Conservation (phyloP, 2,888 invertebrate genomes). For the Noctua fimbriata region DNA sequence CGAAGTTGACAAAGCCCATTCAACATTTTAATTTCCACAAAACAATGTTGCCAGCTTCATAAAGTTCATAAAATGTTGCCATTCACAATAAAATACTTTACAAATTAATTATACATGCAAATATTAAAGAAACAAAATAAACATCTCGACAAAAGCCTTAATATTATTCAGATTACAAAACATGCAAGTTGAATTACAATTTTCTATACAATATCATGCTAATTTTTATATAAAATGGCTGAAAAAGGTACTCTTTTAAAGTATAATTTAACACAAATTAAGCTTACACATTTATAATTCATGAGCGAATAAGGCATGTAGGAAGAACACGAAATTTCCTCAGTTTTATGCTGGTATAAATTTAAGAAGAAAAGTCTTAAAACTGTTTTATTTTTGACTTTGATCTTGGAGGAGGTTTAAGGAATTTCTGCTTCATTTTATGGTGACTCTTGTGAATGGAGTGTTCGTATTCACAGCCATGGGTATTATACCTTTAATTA, state of each 20-base stretch:
- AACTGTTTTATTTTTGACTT: conserved; percentile 12
- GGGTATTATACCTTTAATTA: not conserved
- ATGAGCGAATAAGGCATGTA: conserved; percentile 73
- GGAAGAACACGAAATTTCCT: conserved; percentile 69
- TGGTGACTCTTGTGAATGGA: not conserved
- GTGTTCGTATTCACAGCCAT: not conserved
- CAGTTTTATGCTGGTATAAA: conserved; percentile 68
- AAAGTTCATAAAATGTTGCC: conserved; percentile 4
- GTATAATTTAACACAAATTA: conserved; percentile 84
- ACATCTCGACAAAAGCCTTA: conserved; percentile 59
- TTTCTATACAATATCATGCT: conserved; percentile 78
- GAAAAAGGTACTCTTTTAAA: conserved; percentile 76
- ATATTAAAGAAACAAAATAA: conserved; percentile 64
- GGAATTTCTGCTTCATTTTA: not conserved
- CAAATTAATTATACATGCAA: conserved; percentile 63
- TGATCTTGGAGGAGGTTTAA: conserved; percentile 35
- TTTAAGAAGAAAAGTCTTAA: conserved; percentile 18
- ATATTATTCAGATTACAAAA: conserved; percentile 53
- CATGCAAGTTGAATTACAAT: conserved; percentile 69
- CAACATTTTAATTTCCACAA: conserved; percentile 8
- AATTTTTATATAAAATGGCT: conserved; percentile 70
- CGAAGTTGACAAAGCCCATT: conserved; percentile 22
- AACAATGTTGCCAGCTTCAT: conserved; percentile 22
- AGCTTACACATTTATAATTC: conserved; percentile 81
- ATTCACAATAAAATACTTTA: conserved; percentile 41